Base-by-base conservation (phyloP, 1,140 invertebrate species). In the Notospermus geniculatus region DNA sequence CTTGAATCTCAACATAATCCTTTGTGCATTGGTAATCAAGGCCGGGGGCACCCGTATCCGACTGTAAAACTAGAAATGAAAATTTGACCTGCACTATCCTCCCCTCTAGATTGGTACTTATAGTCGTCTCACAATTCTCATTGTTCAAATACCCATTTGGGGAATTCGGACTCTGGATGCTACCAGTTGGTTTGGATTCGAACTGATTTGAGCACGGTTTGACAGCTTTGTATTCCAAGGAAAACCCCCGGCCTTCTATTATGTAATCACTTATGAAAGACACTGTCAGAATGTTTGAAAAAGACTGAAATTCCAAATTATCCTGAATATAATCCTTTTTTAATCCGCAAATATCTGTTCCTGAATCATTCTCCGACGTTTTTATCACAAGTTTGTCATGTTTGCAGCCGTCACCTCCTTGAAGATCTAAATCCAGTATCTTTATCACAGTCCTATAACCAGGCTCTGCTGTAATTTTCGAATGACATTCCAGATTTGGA, bases 1-100 rank as follows among this genome's bases (percentile, higher is more conserved):
- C 43, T n/a, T 52, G 19, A 15, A 72, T 60, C 57, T 72, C 66
- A 27, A 72, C 27, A 29, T 63, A 72, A 53, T 70, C 69, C 23
- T 60, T 46, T 27, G 56, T 60, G 57, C 71, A 70, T 23, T 57
- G 22, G 1, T 41, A 30, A 23, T 55, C 60, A 50, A 54, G 45
- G 19, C 59, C 22, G 5, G 36, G 39, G 1, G 30, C 23, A 56
- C 69, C 62, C 5, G 32, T 19, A 19, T 62, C 57, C 1, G 67
- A 62, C 54, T 69, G 65, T 15, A 64, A 65, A 32, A 60, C 29
- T 15, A 72, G 65, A 13, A 29, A 13, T 28, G 54, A 23, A 32
- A 72, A 72, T 23, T 53, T 59, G 17, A 72, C 25, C 41, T 68
- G 64, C 39, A 70, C 28, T 29, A 63, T 17, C 41, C 30, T 28